Evolutionary conservation across 1,140 invertebrate genomes (phyloP).

Genomic region (Dendrolimus kikuchii): DNA sequence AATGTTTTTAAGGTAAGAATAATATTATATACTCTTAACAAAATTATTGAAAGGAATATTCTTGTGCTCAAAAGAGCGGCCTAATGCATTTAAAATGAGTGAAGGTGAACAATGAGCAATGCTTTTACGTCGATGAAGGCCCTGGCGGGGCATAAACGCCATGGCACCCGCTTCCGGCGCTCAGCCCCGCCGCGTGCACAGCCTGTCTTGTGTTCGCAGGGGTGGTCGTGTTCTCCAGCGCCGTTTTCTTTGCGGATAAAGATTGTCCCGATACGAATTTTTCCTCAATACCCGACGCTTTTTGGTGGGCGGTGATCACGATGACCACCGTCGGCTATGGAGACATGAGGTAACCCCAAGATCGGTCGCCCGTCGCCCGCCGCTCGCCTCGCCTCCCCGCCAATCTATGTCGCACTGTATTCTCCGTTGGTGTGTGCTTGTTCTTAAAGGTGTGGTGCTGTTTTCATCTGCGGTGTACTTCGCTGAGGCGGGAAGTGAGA

Average conservation of each 20-base stretch:
- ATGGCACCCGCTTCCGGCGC: conserved; percentile 14
- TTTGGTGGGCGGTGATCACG: conserved; percentile 96
- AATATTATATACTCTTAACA: no score
- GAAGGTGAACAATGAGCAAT: no score
- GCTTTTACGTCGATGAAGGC: conserved; percentile 1
- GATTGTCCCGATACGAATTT: conserved; percentile 96
- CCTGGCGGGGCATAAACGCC: conserved; percentile 10
- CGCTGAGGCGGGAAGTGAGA: conserved; percentile 96
- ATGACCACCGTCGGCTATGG: conserved; percentile 98
- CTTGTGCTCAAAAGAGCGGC: no score
- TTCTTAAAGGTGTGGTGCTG: conserved; percentile 96
- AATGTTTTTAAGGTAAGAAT: neutral
- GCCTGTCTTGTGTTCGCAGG: conserved; percentile 75
- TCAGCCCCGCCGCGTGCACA: conserved; percentile 32
- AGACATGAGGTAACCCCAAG: conserved; percentile 90
- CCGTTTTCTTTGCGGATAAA: conserved; percentile 98
- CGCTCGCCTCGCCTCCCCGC: conserved; percentile 57
- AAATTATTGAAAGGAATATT: no score
- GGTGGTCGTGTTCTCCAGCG: conserved; percentile 98
- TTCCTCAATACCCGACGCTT: conserved; percentile 97
- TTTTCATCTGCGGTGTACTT: conserved; percentile 99
- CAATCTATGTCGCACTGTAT: conserved; percentile 63
- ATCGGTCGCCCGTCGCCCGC: conserved; percentile 37
- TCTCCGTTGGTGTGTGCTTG: conserved; percentile 69
- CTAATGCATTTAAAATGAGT: no score